A percentile compares a stretch with the other conserved stretches of the same genome.
Evolutionary conservation across 1,140 invertebrate species (phyloP).

Genomic region (Zaprionus vittiger): DNA sequence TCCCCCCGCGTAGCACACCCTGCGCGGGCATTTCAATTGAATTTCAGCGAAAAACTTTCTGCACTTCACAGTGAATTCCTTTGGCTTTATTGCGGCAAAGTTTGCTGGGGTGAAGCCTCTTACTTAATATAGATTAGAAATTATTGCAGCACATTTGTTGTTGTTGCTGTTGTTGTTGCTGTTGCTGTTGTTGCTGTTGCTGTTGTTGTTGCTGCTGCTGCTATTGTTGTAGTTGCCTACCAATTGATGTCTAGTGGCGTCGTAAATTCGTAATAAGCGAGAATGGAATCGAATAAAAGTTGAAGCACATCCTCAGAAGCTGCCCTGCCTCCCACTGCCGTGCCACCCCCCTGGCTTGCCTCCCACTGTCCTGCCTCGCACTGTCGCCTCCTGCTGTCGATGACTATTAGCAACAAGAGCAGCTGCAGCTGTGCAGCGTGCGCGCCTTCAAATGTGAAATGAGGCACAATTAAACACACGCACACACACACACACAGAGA

Average conservation of each 20-base stretch:
- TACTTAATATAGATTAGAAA: conserved; percentile 80
- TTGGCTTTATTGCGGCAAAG: conserved; percentile 53
- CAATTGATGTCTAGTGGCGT: conserved; percentile 67
- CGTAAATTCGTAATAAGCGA: conserved; percentile 68
- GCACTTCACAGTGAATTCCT: conserved; percentile 24
- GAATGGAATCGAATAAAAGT: conserved; percentile 21
- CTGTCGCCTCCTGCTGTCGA: not conserved
- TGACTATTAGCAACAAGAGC: conserved; percentile 31
- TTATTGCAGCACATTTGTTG: conserved; percentile 61
- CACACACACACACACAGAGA: conserved; percentile 8
- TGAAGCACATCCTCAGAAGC: conserved; percentile 19
- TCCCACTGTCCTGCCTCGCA: not conserved
- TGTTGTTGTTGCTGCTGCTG: not conserved
- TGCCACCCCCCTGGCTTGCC: not conserved
- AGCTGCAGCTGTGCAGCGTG: conserved; percentile 12
- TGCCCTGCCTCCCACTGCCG: not conserved
- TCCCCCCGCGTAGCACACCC: not conserved
- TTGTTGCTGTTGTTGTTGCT: not conserved
- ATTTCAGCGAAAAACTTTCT: conserved; percentile 59
- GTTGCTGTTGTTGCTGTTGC: not conserved
- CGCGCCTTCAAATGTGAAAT: conserved; percentile 35
- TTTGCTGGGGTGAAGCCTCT: conserved; percentile 33
- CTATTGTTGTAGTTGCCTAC: conserved; percentile 11
- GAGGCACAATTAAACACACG: conserved; percentile 40
- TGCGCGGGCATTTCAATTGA: conserved; percentile 64